Evolutionary conservation across 2,797 vertebrate genomes (phyloP).

Genomic region (Protonibea diacanthus): DNA sequence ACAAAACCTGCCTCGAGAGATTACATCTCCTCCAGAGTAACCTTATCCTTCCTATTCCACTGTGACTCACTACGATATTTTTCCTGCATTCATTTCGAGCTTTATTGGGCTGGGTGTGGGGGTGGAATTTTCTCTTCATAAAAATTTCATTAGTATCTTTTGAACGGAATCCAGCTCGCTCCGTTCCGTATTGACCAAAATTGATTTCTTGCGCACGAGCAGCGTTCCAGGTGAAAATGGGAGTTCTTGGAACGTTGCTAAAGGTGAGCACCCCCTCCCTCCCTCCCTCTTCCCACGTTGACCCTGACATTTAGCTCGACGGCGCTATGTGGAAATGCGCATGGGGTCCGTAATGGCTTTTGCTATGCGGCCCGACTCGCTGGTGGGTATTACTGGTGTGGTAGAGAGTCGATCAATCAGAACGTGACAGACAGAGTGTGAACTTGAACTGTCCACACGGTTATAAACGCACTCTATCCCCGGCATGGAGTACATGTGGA

Average conservation of each 20-base stretch:
- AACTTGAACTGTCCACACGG: slow-evolving; percentile 50
- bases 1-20: slow-evolving; percentile 64
- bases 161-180: slow-evolving; percentile 63
- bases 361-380: slow-evolving; percentile 37
- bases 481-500: slow-evolving; percentile 25
- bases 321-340: slow-evolving; percentile 31
- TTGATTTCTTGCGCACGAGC: slow-evolving; percentile 70
- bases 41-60: slow-evolving; percentile 66
- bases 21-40: slow-evolving; percentile 66
- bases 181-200: slow-evolving; percentile 58
- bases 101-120: slow-evolving; percentile 58
- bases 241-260: slow-evolving; percentile 42
- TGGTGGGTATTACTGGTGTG: slow-evolving; percentile 52
- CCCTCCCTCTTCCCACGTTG: slow-evolving; percentile 10
- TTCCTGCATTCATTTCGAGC: slow-evolving; percentile 61
- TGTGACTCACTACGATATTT: slow-evolving; percentile 56
- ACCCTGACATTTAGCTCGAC: slow-evolving; percentile 74
- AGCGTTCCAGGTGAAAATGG: slow-evolving; percentile 62
- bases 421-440: slow-evolving; percentile 43
- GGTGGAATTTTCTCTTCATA: slow-evolving; percentile 73
- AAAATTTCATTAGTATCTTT: slow-evolving; percentile 75
- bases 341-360: slow-evolving; percentile 45
- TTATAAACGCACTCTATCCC: slow-evolving; percentile 42
- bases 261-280: slow-evolving; percentile 9
- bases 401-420: slow-evolving; percentile 54